phyloP scores from a whole-genome alignment of 2,888 invertebrate genomes.

The Beris morrisii region DNA sequence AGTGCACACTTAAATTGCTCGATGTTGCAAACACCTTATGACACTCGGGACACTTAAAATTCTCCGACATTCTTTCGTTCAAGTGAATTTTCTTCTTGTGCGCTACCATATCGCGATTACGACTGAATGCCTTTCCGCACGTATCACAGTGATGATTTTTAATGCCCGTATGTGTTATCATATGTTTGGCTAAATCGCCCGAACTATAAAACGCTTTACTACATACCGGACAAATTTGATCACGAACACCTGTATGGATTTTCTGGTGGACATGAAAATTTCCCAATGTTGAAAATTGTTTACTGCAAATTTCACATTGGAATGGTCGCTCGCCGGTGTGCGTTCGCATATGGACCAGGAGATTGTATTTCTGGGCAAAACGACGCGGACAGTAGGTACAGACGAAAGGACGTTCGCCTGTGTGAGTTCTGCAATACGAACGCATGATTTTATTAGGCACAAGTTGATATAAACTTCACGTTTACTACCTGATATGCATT shows the following conservation, averaged over 20 bases:
- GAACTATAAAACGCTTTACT: slow-evolving; percentile 64
- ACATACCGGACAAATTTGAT: slow-evolving; percentile 63
- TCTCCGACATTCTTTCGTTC: slow-evolving; percentile 45
- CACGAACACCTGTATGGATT: slow-evolving; percentile 64
- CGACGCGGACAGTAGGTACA: slow-evolving; percentile 62
- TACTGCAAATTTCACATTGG: slow-evolving; percentile 66
- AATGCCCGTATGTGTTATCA: slow-evolving; percentile 62
- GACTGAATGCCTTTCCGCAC: slow-evolving; percentile 61
- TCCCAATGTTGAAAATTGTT: slow-evolving; percentile 64
- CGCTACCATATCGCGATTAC: slow-evolving; percentile 61
- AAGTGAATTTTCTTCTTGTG: slow-evolving; percentile 55
- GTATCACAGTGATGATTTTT: slow-evolving; percentile 64
- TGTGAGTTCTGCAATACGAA: slow-evolving; percentile 58
- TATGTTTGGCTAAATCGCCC: slow-evolving; percentile 64
- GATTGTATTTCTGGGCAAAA: slow-evolving; percentile 65
- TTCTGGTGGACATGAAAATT: slow-evolving; percentile 67
- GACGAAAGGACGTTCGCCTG: slow-evolving; percentile 62
- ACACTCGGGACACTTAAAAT: slow-evolving; percentile 55
- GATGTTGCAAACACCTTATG: slow-evolving; percentile 54
- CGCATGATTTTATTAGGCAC: not conserved
- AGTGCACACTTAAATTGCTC: slow-evolving; percentile 51
- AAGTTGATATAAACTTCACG: not conserved
- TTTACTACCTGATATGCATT: slow-evolving; percentile 60
- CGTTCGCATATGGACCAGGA: slow-evolving; percentile 62
- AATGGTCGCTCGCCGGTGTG: slow-evolving; percentile 65